Conservation (phyloP, 2,888 invertebrate genomes). For the Andricus quercusramuli region DNA sequence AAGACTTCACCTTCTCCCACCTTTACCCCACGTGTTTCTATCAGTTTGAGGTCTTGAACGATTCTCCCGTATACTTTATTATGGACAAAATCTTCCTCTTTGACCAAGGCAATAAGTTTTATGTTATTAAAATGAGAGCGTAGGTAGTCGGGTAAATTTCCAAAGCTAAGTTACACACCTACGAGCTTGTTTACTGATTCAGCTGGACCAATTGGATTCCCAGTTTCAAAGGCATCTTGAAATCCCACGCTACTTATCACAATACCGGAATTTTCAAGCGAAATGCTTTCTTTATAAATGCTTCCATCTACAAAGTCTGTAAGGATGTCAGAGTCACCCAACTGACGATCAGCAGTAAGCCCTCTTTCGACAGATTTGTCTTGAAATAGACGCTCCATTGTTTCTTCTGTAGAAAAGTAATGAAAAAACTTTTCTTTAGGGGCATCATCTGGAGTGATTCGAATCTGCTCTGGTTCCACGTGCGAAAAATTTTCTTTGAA, state of each 20-base stretch:
- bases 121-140: slow-evolving; percentile 45
- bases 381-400: slow-evolving; percentile 27
- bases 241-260: slow-evolving; percentile 14
- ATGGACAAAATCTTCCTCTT: slow-evolving; percentile 46
- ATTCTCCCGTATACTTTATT: slow-evolving; percentile 40
- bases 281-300: neutral
- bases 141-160: neutral
- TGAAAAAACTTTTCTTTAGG: slow-evolving; percentile 35
- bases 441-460: slow-evolving; percentile 15
- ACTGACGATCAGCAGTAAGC: neutral
- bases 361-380: slow-evolving; percentile 43
- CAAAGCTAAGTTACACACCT: no score
- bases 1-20: neutral
- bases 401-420: slow-evolving; percentile 44
- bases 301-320: slow-evolving; percentile 43
- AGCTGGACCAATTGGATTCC: slow-evolving; percentile 42
- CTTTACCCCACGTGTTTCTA: slow-evolving; percentile 42
- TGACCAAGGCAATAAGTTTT: slow-evolving; percentile 46
- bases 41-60: slow-evolving; percentile 15
- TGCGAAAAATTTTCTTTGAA: slow-evolving; percentile 48
- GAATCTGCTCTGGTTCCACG: slow-evolving; percentile 45
- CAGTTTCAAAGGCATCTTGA: slow-evolving; percentile 48
- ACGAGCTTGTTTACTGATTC: no score
- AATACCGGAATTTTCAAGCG: neutral
- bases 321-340: slow-evolving; percentile 9